These are phyloP conservation scores for Mixornis gularis DNA, from an alignment of 2,113 vertebrate genomes.

Conservation along the genomic window DNA sequence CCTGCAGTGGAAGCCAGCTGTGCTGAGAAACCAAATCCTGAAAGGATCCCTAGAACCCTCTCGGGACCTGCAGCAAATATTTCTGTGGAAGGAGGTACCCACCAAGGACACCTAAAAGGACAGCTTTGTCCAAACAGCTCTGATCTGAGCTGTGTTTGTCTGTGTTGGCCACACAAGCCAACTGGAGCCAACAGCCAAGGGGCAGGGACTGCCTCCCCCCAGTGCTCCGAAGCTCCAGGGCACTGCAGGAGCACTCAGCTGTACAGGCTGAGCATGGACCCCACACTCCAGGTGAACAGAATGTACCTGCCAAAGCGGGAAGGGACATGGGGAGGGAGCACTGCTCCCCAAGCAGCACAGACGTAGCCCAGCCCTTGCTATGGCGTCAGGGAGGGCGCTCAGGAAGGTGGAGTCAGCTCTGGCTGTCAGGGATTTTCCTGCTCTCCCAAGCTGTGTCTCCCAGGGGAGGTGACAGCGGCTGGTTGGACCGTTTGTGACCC, in stretches of 20 bases:
- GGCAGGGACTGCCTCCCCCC: not conserved
- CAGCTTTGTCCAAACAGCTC: not conserved
- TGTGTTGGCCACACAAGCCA: not conserved
- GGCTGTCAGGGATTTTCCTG: not conserved
- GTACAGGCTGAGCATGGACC: fast-evolving
- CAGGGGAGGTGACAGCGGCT: not conserved
- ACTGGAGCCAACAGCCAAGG: not conserved
- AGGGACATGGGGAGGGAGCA: not conserved
- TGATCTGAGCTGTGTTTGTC: not conserved
- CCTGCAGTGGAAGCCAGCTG: not conserved
- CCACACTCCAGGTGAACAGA: not conserved
- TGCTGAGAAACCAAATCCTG: not conserved
- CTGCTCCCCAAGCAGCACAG: not conserved
- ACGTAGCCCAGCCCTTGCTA: not conserved
- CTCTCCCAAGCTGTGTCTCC: not conserved
- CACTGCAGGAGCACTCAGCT: not conserved
- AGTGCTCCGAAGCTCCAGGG: not conserved
- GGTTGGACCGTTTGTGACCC: not conserved
- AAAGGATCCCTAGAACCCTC: not conserved
- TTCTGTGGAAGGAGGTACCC: not conserved
- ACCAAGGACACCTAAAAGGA: not conserved
- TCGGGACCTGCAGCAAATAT: not conserved
- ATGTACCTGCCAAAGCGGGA: not conserved
- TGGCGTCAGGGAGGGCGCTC: not conserved
- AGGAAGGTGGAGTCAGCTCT: not conserved